Conservation (phyloP, 2,113 vertebrate species). For the Cryptomyrus ogoouensis region DNA sequence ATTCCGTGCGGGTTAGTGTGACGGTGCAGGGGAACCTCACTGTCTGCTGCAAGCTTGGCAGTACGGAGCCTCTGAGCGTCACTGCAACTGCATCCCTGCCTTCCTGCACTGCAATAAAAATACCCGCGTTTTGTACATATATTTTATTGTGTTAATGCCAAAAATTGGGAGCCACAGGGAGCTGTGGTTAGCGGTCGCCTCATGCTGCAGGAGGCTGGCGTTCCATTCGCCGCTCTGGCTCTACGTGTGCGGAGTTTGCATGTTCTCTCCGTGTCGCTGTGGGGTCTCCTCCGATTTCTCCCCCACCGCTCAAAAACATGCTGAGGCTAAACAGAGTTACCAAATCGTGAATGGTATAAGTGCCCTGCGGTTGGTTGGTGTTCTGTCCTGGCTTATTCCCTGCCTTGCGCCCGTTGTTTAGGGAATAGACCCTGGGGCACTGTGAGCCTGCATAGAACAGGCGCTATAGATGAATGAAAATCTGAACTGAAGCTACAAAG, state of each 20-base stretch:
- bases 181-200: neutral
- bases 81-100: neutral
- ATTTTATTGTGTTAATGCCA: neutral
- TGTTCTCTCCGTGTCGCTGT: neutral
- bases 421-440: neutral
- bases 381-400: neutral
- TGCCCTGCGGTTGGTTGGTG: neutral
- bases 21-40: neutral
- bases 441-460: neutral
- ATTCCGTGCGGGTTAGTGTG: neutral
- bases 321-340: neutral
- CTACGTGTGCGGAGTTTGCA: neutral
- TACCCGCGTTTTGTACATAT: neutral
- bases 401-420: neutral
- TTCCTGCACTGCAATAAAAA: neutral
- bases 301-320: neutral
- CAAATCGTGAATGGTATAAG: neutral
- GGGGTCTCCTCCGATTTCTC: neutral
- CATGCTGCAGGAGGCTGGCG: neutral
- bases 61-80: neutral
- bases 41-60: neutral
- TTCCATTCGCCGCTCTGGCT: neutral
- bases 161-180: neutral
- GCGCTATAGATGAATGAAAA: neutral
- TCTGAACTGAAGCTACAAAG: neutral